phyloP scores from a whole-genome alignment of 2,113 vertebrate species.

The Lamprotornis superbus region DNA sequence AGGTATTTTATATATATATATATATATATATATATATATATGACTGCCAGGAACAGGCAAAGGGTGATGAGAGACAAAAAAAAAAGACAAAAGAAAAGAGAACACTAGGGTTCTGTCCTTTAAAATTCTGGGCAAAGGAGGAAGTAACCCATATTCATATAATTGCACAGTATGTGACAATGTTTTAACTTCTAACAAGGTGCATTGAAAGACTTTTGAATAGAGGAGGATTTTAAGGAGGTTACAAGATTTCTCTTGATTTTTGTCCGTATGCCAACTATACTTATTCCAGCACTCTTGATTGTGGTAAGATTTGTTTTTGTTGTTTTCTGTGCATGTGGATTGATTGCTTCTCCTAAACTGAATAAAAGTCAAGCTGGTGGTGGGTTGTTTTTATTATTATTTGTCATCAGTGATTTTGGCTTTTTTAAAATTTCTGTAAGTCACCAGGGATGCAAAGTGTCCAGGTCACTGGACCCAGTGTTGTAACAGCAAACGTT shows the following conservation, averaged over 20 bases:
- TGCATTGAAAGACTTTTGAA: neutral
- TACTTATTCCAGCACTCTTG: neutral
- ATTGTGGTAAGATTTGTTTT: neutral
- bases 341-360: neutral
- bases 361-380: fast-evolving
- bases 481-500: slow-evolving; percentile 21
- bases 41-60: neutral
- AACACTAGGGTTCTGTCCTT: neutral
- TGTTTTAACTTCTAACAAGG: neutral
- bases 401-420: neutral
- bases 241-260: neutral
- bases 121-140: neutral
- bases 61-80: neutral
- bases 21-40: neutral
- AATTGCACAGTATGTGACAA: neutral
- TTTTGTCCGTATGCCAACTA: neutral
- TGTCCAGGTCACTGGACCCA: neutral
- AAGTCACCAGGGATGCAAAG: neutral
- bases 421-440: neutral
- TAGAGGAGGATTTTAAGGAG: neutral
- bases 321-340: neutral
- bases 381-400: neutral
- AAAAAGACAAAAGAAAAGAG: neutral
- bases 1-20: neutral
- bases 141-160: neutral